These are phyloP conservation scores for Dendrocopos noguchii DNA, from an alignment of 2,113 vertebrate genomes.

Conservation along the genomic window DNA sequence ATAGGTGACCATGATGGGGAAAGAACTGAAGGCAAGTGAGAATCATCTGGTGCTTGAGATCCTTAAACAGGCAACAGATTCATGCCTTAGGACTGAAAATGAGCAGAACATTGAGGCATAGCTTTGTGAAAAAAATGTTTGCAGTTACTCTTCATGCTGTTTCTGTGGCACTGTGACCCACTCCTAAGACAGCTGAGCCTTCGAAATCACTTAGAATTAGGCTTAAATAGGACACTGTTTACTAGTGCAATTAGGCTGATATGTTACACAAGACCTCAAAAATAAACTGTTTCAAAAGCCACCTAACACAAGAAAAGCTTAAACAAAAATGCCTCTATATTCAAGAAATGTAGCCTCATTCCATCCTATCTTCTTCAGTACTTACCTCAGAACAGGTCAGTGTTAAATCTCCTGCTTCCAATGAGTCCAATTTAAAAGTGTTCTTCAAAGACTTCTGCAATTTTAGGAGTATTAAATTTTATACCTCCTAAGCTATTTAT, in stretches of 20 bases:
- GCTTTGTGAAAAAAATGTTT: accelerated
- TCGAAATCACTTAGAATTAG: background rate
- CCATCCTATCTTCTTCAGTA: background rate
- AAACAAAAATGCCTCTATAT: background rate
- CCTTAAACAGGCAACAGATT: background rate
- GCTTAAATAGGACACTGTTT: background rate
- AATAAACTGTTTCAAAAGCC: background rate
- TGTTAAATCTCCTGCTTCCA: constrained; percentile 8
- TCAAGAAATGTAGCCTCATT: background rate
- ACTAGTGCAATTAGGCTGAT: background rate
- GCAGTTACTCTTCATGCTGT: background rate
- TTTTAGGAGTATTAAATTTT: constrained; percentile 54
- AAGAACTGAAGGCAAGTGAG: background rate
- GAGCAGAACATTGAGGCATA: accelerated
- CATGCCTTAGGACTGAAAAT: background rate
- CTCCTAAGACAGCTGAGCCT: background rate
- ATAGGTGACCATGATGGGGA: background rate
- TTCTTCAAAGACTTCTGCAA: constrained; percentile 56
- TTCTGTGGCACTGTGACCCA: background rate
- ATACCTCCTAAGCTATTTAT: constrained; percentile 57
- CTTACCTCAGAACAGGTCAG: background rate
- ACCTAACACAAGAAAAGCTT: background rate
- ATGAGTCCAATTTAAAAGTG: background rate
- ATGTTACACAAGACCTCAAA: background rate
- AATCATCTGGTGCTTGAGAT: background rate